These are phyloP conservation scores for Taenaris catops DNA, from an alignment of 2,888 invertebrate genomes.

Conservation along the genomic window DNA sequence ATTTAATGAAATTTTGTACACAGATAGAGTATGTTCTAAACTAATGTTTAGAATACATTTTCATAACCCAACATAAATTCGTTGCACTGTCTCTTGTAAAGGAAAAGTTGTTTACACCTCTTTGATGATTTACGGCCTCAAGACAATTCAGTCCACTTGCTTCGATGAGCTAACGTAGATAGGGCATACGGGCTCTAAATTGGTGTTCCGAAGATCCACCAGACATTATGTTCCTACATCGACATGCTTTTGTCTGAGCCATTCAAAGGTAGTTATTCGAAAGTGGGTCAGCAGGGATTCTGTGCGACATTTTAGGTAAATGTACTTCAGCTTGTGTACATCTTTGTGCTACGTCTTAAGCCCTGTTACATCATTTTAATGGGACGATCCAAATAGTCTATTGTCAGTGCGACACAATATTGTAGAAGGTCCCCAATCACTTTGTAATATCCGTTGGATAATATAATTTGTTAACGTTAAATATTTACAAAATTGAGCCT, in stretches of 20 bases:
- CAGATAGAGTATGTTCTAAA: too few species aligned
- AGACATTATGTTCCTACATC: slow-evolving; percentile 65
- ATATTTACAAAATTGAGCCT: too few species aligned
- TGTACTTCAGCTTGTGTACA: slow-evolving; percentile 30
- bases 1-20: too few species aligned
- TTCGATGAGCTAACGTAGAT: slow-evolving; percentile 18
- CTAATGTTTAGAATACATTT: too few species aligned
- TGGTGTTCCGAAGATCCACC: slow-evolving; percentile 47
- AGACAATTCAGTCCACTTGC: slow-evolving; percentile 13
- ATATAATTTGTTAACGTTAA: too few species aligned
- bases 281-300: slow-evolving; percentile 66
- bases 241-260: slow-evolving; percentile 65
- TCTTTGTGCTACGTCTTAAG: slow-evolving; percentile 5
- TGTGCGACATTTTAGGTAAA: slow-evolving; percentile 43
- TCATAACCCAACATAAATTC: too few species aligned
- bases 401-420: slow-evolving; percentile 3
- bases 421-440: not conserved
- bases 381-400: not conserved
- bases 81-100: too few species aligned
- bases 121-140: slow-evolving; percentile 4
- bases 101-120: too few species aligned
- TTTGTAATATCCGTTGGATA: too few species aligned
- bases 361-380: slow-evolving; percentile 2
- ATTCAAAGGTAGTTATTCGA: slow-evolving; percentile 64
- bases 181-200: slow-evolving; percentile 60